A percentile compares a stretch with the other conserved stretches of the same genome.
These are phyloP conservation scores for Fringilla coelebs DNA, from an alignment of 2,797 vertebrate species.

Conservation along the genomic window DNA sequence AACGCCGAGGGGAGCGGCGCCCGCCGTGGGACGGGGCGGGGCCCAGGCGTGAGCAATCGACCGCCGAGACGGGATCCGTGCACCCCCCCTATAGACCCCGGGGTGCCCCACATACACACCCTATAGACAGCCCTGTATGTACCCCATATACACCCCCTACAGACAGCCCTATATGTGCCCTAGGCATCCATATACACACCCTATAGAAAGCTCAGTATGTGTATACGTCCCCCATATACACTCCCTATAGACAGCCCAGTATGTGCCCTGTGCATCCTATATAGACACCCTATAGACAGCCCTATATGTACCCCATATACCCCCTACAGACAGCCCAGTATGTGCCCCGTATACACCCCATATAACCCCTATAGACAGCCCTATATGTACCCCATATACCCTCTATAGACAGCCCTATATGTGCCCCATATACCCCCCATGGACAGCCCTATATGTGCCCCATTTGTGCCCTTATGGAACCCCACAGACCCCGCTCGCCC, in stretches of 20 bases:
- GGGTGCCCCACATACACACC: background rate
- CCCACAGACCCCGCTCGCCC: background rate
- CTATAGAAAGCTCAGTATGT: too few species aligned
- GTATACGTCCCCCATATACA: background rate
- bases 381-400: too few species aligned
- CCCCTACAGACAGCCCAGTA: background rate
- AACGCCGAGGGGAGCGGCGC: background rate
- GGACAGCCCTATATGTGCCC: too few species aligned
- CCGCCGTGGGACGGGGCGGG: background rate
- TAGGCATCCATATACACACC: too few species aligned
- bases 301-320: background rate
- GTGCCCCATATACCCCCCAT: too few species aligned
- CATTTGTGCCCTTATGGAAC: background rate
- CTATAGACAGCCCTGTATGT: background rate
- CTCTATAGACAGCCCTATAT: too few species aligned
- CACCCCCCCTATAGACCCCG: fast-evolving
- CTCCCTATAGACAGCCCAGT: too few species aligned
- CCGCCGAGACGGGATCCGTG: background rate
- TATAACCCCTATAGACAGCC: too few species aligned
- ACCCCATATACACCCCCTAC: background rate
- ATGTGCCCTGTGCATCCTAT: too few species aligned
- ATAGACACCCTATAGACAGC: background rate
- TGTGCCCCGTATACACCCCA: too few species aligned
- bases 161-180: too few species aligned
- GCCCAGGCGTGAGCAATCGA: background rate